Conservation (phyloP, 2,888 invertebrate species). For the Mimachlamys varia region DNA sequence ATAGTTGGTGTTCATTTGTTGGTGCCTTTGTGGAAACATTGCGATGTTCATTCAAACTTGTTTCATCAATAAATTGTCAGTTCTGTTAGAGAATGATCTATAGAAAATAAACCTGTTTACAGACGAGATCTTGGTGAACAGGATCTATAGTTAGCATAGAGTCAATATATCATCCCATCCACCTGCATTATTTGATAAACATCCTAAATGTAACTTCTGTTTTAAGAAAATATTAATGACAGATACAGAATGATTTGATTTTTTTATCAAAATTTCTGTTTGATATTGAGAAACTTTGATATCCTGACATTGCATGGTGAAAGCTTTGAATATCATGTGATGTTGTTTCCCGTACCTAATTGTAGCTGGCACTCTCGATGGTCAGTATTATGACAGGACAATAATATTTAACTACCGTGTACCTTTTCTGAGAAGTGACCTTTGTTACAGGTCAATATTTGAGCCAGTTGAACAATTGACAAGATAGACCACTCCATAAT, state of each 20-base stretch:
- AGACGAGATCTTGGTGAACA: no score
- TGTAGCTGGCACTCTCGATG: neutral
- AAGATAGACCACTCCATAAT: neutral
- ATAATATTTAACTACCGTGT: neutral
- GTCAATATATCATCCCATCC: no score
- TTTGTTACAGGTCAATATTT: neutral
- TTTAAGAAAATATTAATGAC: no score
- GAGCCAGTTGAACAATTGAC: neutral
- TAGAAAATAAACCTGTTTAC: neutral
- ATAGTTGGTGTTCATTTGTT: neutral
- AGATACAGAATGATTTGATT: neutral
- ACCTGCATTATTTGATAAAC: no score
- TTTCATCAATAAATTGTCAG: neutral
- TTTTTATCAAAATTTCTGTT: neutral
- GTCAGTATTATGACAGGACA: constrained; percentile 9
- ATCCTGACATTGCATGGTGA: neutral
- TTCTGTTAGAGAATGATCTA: neutral
- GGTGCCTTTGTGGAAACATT: neutral
- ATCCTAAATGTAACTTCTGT: no score
- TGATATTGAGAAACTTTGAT: neutral
- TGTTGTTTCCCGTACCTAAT: neutral
- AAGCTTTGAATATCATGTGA: neutral
- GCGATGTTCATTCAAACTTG: neutral
- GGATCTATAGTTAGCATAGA: no score
- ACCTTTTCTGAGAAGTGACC: neutral